phyloP scores from a whole-genome alignment of 2,113 vertebrate genomes.

The Panthera tigris region DNA sequence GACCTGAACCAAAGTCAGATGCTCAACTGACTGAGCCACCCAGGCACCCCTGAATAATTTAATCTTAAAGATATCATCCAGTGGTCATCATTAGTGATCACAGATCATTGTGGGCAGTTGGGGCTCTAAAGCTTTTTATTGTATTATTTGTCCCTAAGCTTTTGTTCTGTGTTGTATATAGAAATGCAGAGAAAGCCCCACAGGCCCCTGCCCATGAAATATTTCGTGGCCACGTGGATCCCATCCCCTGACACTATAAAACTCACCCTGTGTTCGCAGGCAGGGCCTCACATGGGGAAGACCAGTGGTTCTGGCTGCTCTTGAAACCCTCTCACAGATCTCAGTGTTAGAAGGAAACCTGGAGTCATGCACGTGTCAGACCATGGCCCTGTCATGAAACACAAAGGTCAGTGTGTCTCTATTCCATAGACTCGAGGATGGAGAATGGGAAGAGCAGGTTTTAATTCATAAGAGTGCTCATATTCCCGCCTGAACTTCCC shows the following conservation, averaged over 20 bases:
- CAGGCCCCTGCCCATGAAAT: not conserved
- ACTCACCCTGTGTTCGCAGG: not conserved
- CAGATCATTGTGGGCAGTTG: not conserved
- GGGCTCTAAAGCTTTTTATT: not conserved
- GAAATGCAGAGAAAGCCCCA: not conserved
- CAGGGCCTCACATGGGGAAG: not conserved
- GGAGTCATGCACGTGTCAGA: not conserved
- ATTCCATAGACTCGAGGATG: not conserved
- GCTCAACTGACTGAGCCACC: too few species aligned
- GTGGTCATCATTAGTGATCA: too few species aligned
- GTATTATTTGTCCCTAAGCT: not conserved
- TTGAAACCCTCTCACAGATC: not conserved
- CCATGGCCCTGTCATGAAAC: not conserved
- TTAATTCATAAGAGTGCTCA: too few species aligned
- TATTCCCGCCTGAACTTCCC: too few species aligned
- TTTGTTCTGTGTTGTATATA: not conserved
- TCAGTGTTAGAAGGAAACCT: not conserved
- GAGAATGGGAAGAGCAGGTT: too few species aligned
- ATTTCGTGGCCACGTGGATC: not conserved
- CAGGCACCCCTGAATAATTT: too few species aligned
- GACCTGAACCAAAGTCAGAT: too few species aligned
- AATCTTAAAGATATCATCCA: too few species aligned
- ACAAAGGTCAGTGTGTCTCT: accelerated
- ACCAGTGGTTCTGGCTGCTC: not conserved
- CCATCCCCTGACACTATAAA: not conserved